Conservation (phyloP, 1,140 invertebrate species). For the Meloidogyne floridensis region DNA sequence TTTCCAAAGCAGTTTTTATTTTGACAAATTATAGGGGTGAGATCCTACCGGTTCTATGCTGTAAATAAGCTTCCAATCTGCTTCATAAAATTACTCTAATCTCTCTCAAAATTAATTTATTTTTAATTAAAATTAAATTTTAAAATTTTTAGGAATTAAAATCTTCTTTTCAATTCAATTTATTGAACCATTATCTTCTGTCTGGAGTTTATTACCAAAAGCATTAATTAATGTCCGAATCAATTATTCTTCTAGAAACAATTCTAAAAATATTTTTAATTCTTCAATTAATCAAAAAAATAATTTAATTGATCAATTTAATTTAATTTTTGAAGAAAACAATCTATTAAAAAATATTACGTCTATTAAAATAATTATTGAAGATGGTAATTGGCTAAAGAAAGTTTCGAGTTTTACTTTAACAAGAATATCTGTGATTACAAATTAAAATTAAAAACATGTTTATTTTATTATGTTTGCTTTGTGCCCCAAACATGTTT, state of each 20-base stretch:
- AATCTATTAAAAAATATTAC: not conserved
- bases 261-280: not conserved
- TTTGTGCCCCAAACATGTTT: too few species aligned
- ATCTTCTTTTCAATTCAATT: constrained; percentile 2
- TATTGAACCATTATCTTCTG: not conserved
- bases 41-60: too few species aligned
- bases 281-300: not conserved
- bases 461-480: too few species aligned
- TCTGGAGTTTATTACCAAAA: not conserved
- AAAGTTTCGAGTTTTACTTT: not conserved
- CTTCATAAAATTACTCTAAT: too few species aligned
- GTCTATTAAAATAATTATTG: not conserved
- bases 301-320: not conserved
- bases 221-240: not conserved
- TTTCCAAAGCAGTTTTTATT: not conserved
- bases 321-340: not conserved
- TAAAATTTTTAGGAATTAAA: not conserved
- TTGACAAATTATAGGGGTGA: too few species aligned
- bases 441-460: not conserved
- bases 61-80: too few species aligned
- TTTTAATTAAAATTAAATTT: not conserved
- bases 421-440: constrained; percentile 1
- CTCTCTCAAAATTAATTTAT: too few species aligned
- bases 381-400: not conserved
- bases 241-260: too few species aligned